Percentiles rank a stretch among this genome's conserved stretches.
These are phyloP conservation scores for Tachysurus vachellii DNA, from an alignment of 2,113 vertebrate genomes.

Conservation along the genomic window DNA sequence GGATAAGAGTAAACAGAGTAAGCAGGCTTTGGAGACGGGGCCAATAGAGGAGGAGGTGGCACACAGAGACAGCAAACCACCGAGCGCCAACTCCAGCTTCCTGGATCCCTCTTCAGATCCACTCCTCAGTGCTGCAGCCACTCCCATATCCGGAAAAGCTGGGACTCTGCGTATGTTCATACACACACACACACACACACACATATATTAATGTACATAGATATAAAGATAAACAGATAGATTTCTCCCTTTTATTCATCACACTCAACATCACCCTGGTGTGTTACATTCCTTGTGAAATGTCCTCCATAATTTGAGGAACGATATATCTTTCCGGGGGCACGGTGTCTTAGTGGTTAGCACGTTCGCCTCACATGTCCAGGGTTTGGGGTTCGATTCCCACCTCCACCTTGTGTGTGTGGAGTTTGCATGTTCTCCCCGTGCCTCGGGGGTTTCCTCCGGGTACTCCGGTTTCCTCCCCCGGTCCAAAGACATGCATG, in stretches of 20 bases:
- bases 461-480: too few species aligned
- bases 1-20: conserved; percentile 82
- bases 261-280: neutral
- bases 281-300: neutral
- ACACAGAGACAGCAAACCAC: conserved; percentile 69
- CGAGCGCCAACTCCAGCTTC: conserved; percentile 64
- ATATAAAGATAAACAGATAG: neutral
- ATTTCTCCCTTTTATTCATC: neutral
- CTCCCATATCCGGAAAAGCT: conserved; percentile 73
- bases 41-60: conserved; percentile 69
- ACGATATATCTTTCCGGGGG: too few species aligned
- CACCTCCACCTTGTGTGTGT: too few species aligned
- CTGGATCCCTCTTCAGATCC: conserved; percentile 79
- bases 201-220: neutral
- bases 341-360: too few species aligned
- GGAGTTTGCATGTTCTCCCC: too few species aligned
- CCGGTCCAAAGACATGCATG: too few species aligned
- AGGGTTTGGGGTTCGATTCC: too few species aligned
- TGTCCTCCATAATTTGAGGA: conserved; percentile 9
- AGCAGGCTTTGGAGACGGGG: conserved; percentile 68
- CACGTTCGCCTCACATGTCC: too few species aligned
- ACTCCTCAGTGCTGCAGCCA: conserved; percentile 71
- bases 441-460: too few species aligned
- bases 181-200: neutral
- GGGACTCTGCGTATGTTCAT: conserved; percentile 77